Evolutionary conservation across 2,888 invertebrate genomes (phyloP), one percentile per base, ranked within the genome.

Genomic region (Dastarcus helophoroides): DNA sequence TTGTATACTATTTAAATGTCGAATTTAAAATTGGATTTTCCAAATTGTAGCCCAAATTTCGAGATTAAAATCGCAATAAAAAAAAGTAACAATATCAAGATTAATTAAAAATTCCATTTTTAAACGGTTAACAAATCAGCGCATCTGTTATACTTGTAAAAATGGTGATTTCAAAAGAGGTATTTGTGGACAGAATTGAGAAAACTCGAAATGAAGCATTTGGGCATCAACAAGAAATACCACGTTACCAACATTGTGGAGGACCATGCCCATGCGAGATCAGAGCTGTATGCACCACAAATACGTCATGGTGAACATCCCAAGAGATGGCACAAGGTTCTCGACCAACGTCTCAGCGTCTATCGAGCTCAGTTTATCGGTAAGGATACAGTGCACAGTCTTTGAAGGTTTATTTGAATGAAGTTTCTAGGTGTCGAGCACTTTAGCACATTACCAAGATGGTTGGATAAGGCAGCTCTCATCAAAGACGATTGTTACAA

Each of bases 261-360:
- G 2, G 65, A 68, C 1, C 64, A 74, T 9, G 58, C 57, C 0
- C 68, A 76, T 42, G 71, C 69, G 19, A 62, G 69, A 14, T 78
- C 78, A 0, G 73, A 75, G 38, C 50, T 75, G 14, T 72, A 74
- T 53, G 76, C 72, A 1, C 78, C 79, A 0, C 55, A 73, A 15
- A 67, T 73, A 28, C 54, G 78, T 16, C 67, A 74, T 47, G 79
- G 79, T 0, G 71, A 72, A 43, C 71, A 76, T 65, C 74, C 78
- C 2, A 67, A 69, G 36, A 65, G 70, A 25, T 61, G 71, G 39
- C 76, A 76, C 41, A 71, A 66, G 35, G 54, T 62, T 21, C 67
- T 73, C 14, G 53, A 54, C 21, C 51, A 58, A 22, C 47, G 48
- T 24, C 30, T 50, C 30, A 47, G 49, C 31, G 45, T 47, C 32